phyloP scores from a whole-genome alignment of 2,888 invertebrate genomes.

The Lasius platythorax region DNA sequence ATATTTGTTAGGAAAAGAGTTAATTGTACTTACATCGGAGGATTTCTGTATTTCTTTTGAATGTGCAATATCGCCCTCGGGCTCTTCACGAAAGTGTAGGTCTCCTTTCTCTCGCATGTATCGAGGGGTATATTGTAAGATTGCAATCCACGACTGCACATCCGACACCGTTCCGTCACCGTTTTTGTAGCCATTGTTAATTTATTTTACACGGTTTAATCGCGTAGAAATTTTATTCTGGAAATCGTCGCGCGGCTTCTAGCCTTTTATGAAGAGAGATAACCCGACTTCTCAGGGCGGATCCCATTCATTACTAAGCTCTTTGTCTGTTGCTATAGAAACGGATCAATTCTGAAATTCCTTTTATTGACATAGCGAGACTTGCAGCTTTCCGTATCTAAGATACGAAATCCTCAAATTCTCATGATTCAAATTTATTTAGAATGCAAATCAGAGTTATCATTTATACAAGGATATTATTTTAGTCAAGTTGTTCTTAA shows the following conservation, averaged over 20 bases:
- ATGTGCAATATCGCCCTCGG: conserved; percentile 81
- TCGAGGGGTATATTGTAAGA: conserved; percentile 77
- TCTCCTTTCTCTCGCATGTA: conserved; percentile 71
- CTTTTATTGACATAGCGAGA: conserved; percentile 63
- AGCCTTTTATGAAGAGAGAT: conserved; percentile 5
- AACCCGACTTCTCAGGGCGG: conserved; percentile 26
- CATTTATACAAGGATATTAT: not conserved
- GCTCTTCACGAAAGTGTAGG: conserved; percentile 81
- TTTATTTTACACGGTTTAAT: not conserved
- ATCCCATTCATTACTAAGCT: conserved; percentile 36
- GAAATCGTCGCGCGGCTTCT: conserved; percentile 20
- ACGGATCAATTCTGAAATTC: conserved; percentile 71
- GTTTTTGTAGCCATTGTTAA: conserved; percentile 78
- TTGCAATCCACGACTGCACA: conserved; percentile 81
- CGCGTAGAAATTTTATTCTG: conserved; percentile 5
- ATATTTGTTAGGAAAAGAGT: not conserved
- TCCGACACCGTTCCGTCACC: conserved; percentile 79
- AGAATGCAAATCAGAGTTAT: not conserved
- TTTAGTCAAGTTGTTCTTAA: not conserved
- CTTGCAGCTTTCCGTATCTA: conserved; percentile 40
- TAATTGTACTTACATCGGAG: conserved; percentile 66
- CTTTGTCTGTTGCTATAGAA: conserved; percentile 73
- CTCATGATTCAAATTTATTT: not conserved
- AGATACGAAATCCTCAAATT: conserved; percentile 18
- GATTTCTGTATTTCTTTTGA: conserved; percentile 77